phyloP scores from a whole-genome alignment of 2,797 vertebrate genomes.

The Ficedula albicollis region DNA sequence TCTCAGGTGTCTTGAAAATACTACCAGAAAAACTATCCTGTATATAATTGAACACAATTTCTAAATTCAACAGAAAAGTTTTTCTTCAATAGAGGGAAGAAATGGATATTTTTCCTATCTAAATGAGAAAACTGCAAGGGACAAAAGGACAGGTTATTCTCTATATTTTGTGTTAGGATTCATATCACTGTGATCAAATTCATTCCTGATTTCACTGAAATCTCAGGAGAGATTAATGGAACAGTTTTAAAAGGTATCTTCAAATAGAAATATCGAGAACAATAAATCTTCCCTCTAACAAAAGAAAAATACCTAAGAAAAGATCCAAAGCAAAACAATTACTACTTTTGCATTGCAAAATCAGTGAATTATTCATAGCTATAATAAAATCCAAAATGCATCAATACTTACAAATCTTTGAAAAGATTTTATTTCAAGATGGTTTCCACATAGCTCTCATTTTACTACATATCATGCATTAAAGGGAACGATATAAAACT shows the following conservation, averaged over 20 bases:
- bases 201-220: neutral
- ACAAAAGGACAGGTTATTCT: neutral
- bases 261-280: neutral
- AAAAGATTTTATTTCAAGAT: neutral
- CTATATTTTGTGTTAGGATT: neutral
- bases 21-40: neutral
- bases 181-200: neutral
- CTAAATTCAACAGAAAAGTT: neutral
- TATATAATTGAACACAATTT: neutral
- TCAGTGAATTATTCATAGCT: neutral
- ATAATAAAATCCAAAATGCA: neutral
- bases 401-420: neutral
- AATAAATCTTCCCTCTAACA: neutral
- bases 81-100: neutral
- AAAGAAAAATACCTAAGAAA: neutral
- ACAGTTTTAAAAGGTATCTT: neutral
- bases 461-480: neutral
- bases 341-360: neutral
- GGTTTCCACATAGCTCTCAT: neutral
- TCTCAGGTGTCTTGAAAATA: neutral
- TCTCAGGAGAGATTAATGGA: neutral
- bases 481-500: neutral
- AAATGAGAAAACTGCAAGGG: neutral
- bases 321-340: neutral
- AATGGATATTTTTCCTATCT: neutral